Base-by-base conservation (phyloP, 37 sponge, comb jelly and placozoan genomes). In the Spongilla lacustris region DNA sequence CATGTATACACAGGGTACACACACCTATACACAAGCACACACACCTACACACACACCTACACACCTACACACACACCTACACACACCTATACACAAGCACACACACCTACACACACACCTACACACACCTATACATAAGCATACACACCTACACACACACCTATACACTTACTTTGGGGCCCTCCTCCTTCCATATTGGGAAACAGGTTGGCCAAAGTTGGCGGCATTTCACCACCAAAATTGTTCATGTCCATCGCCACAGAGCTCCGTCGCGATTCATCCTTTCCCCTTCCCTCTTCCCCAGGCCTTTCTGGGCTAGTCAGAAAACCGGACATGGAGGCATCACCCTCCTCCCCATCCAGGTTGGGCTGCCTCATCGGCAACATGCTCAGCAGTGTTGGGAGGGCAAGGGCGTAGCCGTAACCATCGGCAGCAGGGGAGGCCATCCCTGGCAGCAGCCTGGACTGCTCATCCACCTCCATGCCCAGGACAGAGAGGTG, bases 381-480 rank as follows among this genome's bases (percentile, higher is more conserved):
- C 77, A 85, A 81, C 73, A 95, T 81, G 17, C 88, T 83, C 49
- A 89, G 29, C 17, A 95, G 88, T 4, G 93, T 87, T 0, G 96
- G 96, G 75, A 92, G 86, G 68, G 96, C 88, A 2, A 92, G n/a
- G 31, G 96, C 72, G 14, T 85, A 89, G 9, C 93, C 96, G 33
- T 81, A 92, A 5, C 96, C 96, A 24, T 74, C 46, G 33, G 94
- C 81, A 66, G 87, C 87, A 34, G 90, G 84, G 35, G 83, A 77
- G n/a, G 91, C 87, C 19, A 93, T 83, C 30, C n/a, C 69, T 0
- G 94, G 87, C n/a, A 78, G 49, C 17, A 73, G 41, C 25, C 68
- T 86, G 50, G 76, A 74, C 30, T 76, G 88, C 19, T 88, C 77
- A 1, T 58, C 58, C 19, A 79, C 80, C 30, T 93, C 91, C 93